A percentile compares a stretch with the other conserved stretches of the same genome.
Conservation (phyloP, 2,797 vertebrate genomes). For the Gobionotothen gibberifrons region DNA sequence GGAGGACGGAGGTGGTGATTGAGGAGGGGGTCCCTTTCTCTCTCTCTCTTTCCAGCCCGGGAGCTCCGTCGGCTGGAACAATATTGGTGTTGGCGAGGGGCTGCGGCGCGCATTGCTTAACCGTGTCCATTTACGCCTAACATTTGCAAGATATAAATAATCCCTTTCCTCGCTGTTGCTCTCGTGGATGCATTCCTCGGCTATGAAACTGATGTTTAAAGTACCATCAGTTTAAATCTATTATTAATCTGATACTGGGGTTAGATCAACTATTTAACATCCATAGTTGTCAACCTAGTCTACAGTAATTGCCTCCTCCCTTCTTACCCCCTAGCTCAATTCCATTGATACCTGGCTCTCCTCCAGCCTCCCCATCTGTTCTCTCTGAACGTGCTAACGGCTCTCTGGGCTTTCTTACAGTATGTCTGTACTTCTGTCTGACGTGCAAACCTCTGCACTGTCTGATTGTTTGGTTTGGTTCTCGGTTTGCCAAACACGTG, state of each 20-base stretch:
- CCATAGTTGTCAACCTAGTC: slow-evolving; percentile 28
- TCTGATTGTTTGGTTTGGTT: slow-evolving; percentile 68
- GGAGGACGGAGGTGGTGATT: slow-evolving; percentile 58
- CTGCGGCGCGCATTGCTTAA: slow-evolving; percentile 59
- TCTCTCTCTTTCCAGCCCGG: slow-evolving; percentile 65
- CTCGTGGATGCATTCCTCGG: slow-evolving; percentile 52
- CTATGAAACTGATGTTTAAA: slow-evolving; percentile 56
- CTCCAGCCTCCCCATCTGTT: slow-evolving; percentile 58
- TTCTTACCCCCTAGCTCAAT: slow-evolving; percentile 1
- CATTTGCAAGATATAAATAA: slow-evolving; percentile 74
- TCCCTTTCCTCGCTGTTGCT: slow-evolving; percentile 49
- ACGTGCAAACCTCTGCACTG: slow-evolving; percentile 60
- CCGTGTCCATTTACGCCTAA: slow-evolving; percentile 68
- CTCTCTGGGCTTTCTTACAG: slow-evolving; percentile 56
- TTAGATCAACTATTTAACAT: slow-evolving; percentile 42
- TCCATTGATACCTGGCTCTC: slow-evolving; percentile 47
- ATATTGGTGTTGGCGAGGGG: slow-evolving; percentile 76
- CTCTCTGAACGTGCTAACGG: slow-evolving; percentile 49
- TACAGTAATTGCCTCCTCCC: slow-evolving; percentile 10
- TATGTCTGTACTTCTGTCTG: slow-evolving; percentile 58
- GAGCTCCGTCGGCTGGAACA: slow-evolving; percentile 76
- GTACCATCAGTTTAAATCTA: slow-evolving; percentile 33
- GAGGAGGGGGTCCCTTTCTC: slow-evolving; percentile 52
- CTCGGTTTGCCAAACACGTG: slow-evolving; percentile 72
- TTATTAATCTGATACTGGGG: slow-evolving; percentile 39